Base-by-base conservation (phyloP, 2,888 invertebrate genomes). In the Eristalis pertinax region DNA sequence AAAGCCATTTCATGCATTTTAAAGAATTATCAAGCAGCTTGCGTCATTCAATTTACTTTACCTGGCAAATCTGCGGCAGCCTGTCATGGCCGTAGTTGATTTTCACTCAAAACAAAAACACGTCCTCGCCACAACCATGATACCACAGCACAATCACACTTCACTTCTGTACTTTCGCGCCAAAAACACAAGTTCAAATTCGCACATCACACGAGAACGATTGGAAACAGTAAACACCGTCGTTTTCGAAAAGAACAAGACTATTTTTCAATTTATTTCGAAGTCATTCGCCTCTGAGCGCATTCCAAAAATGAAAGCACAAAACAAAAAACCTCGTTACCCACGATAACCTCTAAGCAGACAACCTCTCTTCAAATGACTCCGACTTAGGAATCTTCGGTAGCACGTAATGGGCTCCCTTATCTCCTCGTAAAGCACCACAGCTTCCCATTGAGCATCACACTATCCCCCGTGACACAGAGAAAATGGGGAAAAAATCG, bases 321-420 rank as follows among this genome's bases (percentile, higher is more conserved):
- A 32, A 75, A 64, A 68, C 19, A 62, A 75, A 65, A 80, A 56
- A 72, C 32, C 64, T 22, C 35, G 60, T 72, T 64, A 64, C 64
- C 65, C 50, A 74, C 63, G 85, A 86, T 86, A 86, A 86, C 85
- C 85, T 82, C 35, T 76, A 50, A 50, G 60, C 60, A 43, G 58
- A 76, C 76, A 69, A 76, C 72, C 60, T 69, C 77, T 69, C n/a
- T 11, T 11, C 35, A 29, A 41, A 67, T 50, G 22, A 76, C 80
- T 76, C 50, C 50, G n/a, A 62, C 64, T 26, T 29, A 11, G 19
- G 60, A 68, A 65, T 64, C 62, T 75, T 62, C 41, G 43, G 41
- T 32, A 50, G 60, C 24, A 19, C 15, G 62, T 41, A 68, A 73
- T 74, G 38, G 63, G 26, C 62, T 63, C 35, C n/a, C 82, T 86